These are phyloP conservation scores for Spodoptera frugiperda DNA, from an alignment of 1,140 invertebrate species.

Conservation along the genomic window DNA sequence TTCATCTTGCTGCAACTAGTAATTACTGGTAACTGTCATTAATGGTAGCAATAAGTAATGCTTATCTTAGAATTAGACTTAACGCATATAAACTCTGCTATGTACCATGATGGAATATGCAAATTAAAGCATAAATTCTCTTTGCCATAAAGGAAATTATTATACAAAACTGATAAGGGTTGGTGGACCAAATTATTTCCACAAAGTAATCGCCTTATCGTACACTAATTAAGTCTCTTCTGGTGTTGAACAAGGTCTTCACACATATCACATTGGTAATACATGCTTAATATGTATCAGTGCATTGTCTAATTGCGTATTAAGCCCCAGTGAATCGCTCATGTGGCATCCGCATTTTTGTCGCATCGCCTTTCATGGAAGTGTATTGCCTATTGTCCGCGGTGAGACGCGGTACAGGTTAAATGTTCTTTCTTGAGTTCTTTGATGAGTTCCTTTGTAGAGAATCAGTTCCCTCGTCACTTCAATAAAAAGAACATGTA, in stretches of 20 bases:
- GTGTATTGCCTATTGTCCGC: constrained; percentile 63
- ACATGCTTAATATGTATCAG: constrained; percentile 18
- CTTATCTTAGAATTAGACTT: not conserved
- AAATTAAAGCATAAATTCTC: constrained; percentile 7
- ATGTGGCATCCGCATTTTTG: constrained; percentile 67
- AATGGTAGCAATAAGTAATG: not conserved
- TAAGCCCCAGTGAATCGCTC: constrained; percentile 49
- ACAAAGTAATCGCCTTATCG: not conserved
- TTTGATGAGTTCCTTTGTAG: constrained; percentile 49
- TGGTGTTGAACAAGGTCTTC: not conserved
- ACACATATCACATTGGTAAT: not conserved
- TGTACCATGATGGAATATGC: not conserved
- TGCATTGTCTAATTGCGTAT: constrained; percentile 46
- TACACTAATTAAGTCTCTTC: not conserved
- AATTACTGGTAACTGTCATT: constrained; percentile 4
- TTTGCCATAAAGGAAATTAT: not conserved
- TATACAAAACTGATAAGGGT: not conserved
- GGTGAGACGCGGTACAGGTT: constrained; percentile 47
- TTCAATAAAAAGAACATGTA: constrained; percentile 22
- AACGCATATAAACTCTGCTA: constrained; percentile 1
- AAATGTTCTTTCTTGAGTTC: constrained; percentile 46
- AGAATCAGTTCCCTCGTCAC: constrained; percentile 24
- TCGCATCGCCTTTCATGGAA: constrained; percentile 58
- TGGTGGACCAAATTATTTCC: not conserved
- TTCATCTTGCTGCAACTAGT: constrained; percentile 8